Base-by-base conservation (phyloP, 2,113 vertebrate species). In the Acanthisitta chloris region DNA sequence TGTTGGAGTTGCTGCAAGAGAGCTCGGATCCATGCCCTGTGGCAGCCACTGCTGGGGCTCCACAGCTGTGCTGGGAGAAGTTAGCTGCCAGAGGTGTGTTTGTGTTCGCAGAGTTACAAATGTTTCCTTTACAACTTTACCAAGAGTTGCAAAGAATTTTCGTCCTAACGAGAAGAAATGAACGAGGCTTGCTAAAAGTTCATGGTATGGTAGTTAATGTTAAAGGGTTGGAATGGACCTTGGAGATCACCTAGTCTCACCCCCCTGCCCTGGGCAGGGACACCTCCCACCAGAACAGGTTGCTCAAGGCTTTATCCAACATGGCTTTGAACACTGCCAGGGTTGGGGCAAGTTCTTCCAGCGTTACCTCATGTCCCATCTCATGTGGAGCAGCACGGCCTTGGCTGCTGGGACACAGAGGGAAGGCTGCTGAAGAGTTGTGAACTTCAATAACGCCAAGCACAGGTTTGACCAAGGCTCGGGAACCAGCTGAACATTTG, bases 41-140 rank as follows among this genome's bases (percentile, higher is more conserved):
- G 17, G 77, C 0, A 29, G 45, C 36, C 7, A 0, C 67, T 33
- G 36, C 29, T 6, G 0, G 2, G 52, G 78, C n/a, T 45, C 5
- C 6, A 6, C 52, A 72, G 67, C 52, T 42, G 69, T 24, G 0
- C 1, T 3, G 8, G 17, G 45, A 12, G 10, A 6, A 14, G 25
- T 7, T 64, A 14, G 86, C 54, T 69, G 79, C 10, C 15, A 14
- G 34, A 38, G 29, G 71, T 3, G 0, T 4, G 28, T 16, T 76
- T 34, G 45, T 59, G 57, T 45, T 57, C 42, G 0, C 1, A 2
- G 28, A 0, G 1, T 14, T 43, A 6, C 14, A 10, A 0, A 18
- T 20, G 36, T 9, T 65, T 40, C 67, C 55, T 72, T 70, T 29
- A n/a, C 34, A 19, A 3, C 55, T 66, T 28, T 7, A 40, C 31